Percentiles rank a stretch among this genome's conserved stretches.
phyloP scores from a whole-genome alignment of 2,113 vertebrate species.

The Romanogobio albipinnatus region DNA sequence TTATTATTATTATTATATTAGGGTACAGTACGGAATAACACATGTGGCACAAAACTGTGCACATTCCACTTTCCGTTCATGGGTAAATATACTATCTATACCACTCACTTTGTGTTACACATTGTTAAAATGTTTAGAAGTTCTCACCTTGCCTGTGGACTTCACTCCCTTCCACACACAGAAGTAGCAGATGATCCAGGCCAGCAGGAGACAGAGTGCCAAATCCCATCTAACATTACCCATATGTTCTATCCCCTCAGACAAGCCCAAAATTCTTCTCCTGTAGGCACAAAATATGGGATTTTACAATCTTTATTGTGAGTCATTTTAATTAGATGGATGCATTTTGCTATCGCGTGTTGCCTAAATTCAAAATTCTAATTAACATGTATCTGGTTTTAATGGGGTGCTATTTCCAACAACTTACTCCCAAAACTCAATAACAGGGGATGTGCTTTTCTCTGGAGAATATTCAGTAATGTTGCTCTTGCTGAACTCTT shows the following conservation, averaged over 20 bases:
- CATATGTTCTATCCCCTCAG: conserved; percentile 84
- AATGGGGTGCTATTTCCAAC: neutral
- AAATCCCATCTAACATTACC: conserved; percentile 82
- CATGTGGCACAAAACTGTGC: neutral
- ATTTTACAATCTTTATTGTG: neutral
- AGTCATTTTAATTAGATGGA: neutral
- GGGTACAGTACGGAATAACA: too few species aligned
- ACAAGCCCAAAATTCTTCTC: conserved; percentile 86
- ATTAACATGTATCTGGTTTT: neutral
- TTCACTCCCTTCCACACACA: conserved; percentile 87
- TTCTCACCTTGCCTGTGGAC: conserved; percentile 80
- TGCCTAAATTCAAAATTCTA: neutral
- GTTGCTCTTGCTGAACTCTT: conserved; percentile 72
- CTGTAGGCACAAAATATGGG: conserved; percentile 66
- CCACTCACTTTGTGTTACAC: neutral
- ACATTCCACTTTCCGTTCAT: neutral
- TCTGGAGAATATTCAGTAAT: conserved; percentile 58
- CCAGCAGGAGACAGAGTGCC: conserved; percentile 79
- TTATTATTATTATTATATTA: too few species aligned
- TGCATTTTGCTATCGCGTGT: neutral
- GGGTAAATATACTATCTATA: neutral
- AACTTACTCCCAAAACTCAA: conserved; percentile 98
- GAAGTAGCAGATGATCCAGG: conserved; percentile 84
- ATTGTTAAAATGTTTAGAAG: neutral
- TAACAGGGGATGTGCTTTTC: conserved; percentile 83